Base-by-base conservation (phyloP, 2,888 invertebrate species). In the Polydesmus complanatus region DNA sequence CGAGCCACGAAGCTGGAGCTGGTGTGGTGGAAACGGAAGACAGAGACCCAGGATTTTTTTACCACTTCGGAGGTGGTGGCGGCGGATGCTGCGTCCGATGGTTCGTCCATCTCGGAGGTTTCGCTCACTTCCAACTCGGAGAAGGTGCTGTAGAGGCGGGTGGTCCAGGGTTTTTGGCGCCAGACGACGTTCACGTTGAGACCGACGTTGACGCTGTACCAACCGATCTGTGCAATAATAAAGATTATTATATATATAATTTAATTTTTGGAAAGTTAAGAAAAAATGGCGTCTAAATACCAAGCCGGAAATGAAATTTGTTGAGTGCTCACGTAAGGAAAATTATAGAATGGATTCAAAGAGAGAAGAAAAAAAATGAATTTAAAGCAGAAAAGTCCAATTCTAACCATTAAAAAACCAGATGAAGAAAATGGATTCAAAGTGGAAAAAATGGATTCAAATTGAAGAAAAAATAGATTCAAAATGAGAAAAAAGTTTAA, bases 131-230 rank as follows among this genome's bases (percentile, higher is more conserved):
- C 61, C 19, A 54, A 1, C 21, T 49, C 54, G 0, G 47, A 50
- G 14, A 54, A n/a, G 14, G 60, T 47, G 21, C n/a, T 26, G 14
- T 47, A 47, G 3, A 48, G 19, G 5, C 58, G 62, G 18, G 27
- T 59, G 3, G 27, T 26, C 21, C 27, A 14, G 8, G 57, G 11
- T n/a, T 25, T n/a, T 27, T 59, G 55, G 19, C 62, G 27, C 55
- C 62, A 63, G 1, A 37, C 54, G 5, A 56, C 54, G 26, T 69
- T 70, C 50, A 72, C 60, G 47, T 68, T 65, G 1, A 72, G 64
- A 1, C 72, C 72, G 26, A 69, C 66, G 58, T 70, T 71, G 47
- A 68, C 67, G 1, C 72, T 71, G 62, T 69, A 72, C 67, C 71
- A 70, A 11, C 72, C 72, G 57, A 70, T 67, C 70, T 71, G 64